phyloP scores from a whole-genome alignment of 2,888 invertebrate genomes.

The Acleris holmiana region DNA sequence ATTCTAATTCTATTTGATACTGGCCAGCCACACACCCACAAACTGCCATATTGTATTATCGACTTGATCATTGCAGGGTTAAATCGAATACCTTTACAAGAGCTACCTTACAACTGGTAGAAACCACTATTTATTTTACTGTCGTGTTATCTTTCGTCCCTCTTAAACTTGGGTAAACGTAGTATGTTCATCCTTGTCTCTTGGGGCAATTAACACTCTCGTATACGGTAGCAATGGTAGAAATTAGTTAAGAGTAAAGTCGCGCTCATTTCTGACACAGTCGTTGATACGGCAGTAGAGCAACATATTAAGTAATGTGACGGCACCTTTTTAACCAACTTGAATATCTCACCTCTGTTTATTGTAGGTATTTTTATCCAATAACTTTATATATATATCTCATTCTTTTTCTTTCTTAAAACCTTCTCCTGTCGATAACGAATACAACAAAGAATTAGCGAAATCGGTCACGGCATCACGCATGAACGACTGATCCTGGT shows the following conservation, averaged over 20 bases:
- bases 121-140: slow-evolving; percentile 39
- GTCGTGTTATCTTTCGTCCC: slow-evolving; percentile 33
- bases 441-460: no score
- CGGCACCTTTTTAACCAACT: no score
- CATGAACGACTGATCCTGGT: no score
- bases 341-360: no score
- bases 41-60: slow-evolving; percentile 16
- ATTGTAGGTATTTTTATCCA: no score
- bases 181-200: slow-evolving; percentile 31
- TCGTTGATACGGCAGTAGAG: slow-evolving; percentile 10
- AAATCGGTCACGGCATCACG: no score
- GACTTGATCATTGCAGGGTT: slow-evolving; percentile 37
- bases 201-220: slow-evolving; percentile 42
- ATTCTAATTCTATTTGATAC: slow-evolving; percentile 9
- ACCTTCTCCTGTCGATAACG: no score
- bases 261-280: slow-evolving; percentile 36
- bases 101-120: slow-evolving; percentile 36
- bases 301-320: neutral
- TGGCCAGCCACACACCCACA: slow-evolving; percentile 8
- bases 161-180: slow-evolving; percentile 4
- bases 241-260: slow-evolving; percentile 45
- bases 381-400: no score
- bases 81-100: slow-evolving; percentile 38
- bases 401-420: no score
- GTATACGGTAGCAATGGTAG: slow-evolving; percentile 45